Evolutionary conservation across 2,113 vertebrate species (phyloP), one percentile per base, ranked within the genome.

Genomic region (Corydoras sp.): DNA sequence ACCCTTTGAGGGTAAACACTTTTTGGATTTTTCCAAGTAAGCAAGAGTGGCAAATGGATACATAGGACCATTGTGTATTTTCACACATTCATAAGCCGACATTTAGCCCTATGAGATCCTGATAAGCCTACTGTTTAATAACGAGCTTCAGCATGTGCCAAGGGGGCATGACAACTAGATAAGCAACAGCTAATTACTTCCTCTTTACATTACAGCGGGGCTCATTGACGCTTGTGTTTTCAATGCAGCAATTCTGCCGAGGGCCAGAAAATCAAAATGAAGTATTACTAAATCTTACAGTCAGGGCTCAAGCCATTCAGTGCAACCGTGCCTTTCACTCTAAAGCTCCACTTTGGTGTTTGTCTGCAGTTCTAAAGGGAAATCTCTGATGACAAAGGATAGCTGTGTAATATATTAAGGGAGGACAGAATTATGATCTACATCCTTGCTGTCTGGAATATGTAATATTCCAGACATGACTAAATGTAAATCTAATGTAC

Each of bases 181-280:
- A 79, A 74, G 79, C 68, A 62, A 51, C 69, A 76, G 35, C 35
- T 81, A 82, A 77, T 81, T 77, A 72, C 62, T 66, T 35, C 67
- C 61, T 15, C 71, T 35, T 75, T 74, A 71, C 72, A 77, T 76
- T 54, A 67, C 68, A 68, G 3, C 35, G 7, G 35, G 64, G 66
- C 64, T 68, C 69, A 69, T 62, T 51, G 50, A 56, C 65, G 62
- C 63, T 77, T 66, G 65, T 73, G 50, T 77, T 77, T 71, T 58
- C 72, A 82, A 73, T 68, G 65, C 61, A 54, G 48, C 59, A 65
- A 59, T 30, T 68, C 70, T 56, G 35, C 35, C 35, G 7, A 43
- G 35, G 35, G 35, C 35, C 35, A 43, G 35, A 43, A 43, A 43
- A 43, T 43, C 35, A 51, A 68, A 65, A 50, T 10, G 58, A 65